A percentile compares a stretch with the other conserved stretches of the same genome.
Conservation (phyloP, 2,888 invertebrate genomes). For the Eumacrocentrus americanus region DNA sequence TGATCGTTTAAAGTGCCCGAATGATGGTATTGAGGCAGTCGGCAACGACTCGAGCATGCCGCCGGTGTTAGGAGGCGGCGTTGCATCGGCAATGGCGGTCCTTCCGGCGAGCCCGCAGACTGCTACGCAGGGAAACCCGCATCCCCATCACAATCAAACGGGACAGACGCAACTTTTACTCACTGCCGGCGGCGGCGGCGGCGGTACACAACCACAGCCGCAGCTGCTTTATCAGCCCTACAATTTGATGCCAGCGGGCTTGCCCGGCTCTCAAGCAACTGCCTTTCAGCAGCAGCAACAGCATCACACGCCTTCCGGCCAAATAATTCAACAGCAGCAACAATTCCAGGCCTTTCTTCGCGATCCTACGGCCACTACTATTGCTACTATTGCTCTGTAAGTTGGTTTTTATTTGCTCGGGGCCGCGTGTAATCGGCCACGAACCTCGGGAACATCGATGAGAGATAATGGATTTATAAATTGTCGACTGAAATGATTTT, state of each 20-base stretch:
- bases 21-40: slow-evolving; percentile 11
- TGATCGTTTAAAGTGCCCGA: background rate
- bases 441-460: background rate
- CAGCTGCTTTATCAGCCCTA: slow-evolving; percentile 59
- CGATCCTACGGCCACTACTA: slow-evolving; percentile 32
- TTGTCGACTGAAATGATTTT: background rate
- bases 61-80: slow-evolving; percentile 59
- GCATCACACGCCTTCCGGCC: slow-evolving; percentile 36
- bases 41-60: slow-evolving; percentile 50
- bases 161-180: slow-evolving; percentile 37
- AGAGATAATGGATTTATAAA: background rate
- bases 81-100: slow-evolving; percentile 58
- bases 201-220: slow-evolving; percentile 52
- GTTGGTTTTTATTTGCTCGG: too few relatives aligned
- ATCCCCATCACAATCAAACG: slow-evolving; percentile 39
- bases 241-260: slow-evolving; percentile 53
- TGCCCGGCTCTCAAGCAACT: slow-evolving; percentile 47
- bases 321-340: slow-evolving; percentile 14
- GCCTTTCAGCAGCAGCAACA: slow-evolving; percentile 48
- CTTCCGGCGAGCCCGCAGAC: slow-evolving; percentile 61
- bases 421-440: background rate
- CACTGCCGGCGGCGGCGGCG: slow-evolving; percentile 33
- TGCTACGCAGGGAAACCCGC: slow-evolving; percentile 57
- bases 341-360: slow-evolving; percentile 30
- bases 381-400: slow-evolving; percentile 35